Base-by-base conservation (phyloP, 2,888 invertebrate genomes). In the Oscheius sp. region DNA sequence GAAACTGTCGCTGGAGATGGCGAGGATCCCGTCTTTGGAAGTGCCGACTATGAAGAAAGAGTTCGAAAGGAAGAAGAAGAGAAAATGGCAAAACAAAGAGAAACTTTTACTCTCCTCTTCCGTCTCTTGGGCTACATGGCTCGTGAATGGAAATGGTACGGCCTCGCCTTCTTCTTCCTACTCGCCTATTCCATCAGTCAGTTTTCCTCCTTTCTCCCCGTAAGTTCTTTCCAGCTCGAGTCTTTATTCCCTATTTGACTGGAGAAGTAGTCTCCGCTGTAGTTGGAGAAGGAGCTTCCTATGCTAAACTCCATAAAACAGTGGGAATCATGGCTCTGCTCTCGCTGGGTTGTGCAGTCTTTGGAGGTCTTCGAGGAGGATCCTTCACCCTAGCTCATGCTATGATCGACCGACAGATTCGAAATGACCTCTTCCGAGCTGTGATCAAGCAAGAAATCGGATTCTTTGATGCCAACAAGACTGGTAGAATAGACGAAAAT, bases 401-500 rank as follows among this genome's bases (percentile, higher is more conserved):
- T 5, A 75, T 84, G 57, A 80, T 87, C 39, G 84, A 85, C 70
- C 78, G 85, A 39, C 72, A 76, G 27, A 82, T 88, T 48, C 67
- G 85, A 37, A 78, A 75, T 68, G 78, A 83, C 39, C 78, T 88
- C 33, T 88, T 88, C 80, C 67, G 77, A 6, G 81, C 87, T 17
- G 75, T 88, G 15, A 78, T 87, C 34, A 73, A 73, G 12, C 88
- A 88, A 72, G 88, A 88, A 70, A 86, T 88, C 17, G 87, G 87
- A 17, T 88, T 88, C 76, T 88, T 87, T 70, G 88, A 88, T 71
- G 81, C 76, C 23, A 86, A 85, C 50, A 86, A 86, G 66, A 88
- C 88, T 23, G 88, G 88, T 74, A 94, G 3, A 3, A 5, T 12
- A 50, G 42, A 33, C 5, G n/a, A n/a, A n/a, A 55, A 17, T 15